phyloP scores from a whole-genome alignment of 2,797 vertebrate species.

The Notoglanidium macrostoma region DNA sequence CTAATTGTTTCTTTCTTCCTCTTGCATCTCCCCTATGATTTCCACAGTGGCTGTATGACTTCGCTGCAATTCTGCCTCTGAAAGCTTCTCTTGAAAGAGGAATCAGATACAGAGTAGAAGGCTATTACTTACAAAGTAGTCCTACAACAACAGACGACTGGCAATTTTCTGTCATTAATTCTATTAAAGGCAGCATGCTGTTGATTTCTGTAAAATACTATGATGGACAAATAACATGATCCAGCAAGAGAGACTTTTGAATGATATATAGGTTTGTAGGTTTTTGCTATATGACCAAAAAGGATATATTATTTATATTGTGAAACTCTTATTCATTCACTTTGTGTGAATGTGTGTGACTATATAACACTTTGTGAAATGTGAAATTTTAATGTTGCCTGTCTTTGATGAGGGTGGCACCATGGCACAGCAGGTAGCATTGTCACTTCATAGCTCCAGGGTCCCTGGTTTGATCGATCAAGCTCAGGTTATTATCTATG shows the following conservation, averaged over 20 bases:
- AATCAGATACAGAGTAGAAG: conserved; percentile 73
- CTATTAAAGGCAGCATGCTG: conserved; percentile 70
- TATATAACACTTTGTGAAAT: not conserved
- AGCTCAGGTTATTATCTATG: not conserved
- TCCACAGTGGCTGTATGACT: conserved; percentile 78
- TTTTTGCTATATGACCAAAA: not conserved
- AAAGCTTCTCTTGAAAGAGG: conserved; percentile 80
- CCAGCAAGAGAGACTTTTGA: not conserved
- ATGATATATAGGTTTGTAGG: conserved; percentile 4
- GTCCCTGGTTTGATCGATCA: not conserved
- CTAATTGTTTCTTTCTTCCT: conserved; percentile 98
- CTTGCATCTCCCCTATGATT: conserved; percentile 78
- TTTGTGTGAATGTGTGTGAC: not conserved
- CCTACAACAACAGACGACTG: conserved; percentile 69
- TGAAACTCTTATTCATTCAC: not conserved
- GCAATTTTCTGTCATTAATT: conserved; percentile 64
- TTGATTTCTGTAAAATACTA: conserved; percentile 65
- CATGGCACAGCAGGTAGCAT: not conserved
- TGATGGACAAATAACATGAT: conserved; percentile 23
- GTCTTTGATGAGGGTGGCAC: not conserved
- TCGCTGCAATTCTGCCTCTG: conserved; percentile 78
- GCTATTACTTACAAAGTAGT: conserved; percentile 81
- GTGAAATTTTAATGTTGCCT: not conserved
- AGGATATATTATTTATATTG: not conserved
- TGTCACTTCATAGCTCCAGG: not conserved